Evolutionary conservation across 2,113 vertebrate species (phyloP), one percentile per base, ranked within the genome.

Genomic region (Triplophysa dalaica): DNA sequence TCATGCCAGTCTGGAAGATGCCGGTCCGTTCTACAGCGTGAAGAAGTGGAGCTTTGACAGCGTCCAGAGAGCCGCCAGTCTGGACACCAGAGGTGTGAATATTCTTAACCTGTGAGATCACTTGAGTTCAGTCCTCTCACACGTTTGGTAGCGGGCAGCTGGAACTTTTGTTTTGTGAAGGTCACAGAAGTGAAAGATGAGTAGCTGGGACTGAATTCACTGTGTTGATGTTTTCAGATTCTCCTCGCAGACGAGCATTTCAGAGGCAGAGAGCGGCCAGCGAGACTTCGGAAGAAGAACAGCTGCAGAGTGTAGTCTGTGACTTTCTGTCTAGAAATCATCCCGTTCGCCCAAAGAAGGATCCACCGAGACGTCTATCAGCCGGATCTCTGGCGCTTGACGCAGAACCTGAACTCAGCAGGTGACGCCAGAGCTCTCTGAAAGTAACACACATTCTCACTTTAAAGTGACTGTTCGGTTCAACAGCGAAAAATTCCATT

Each of bases 231-330:
- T 38, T 38, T 38, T 38, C 82, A 95, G 97, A 95, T 29, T 98
- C 97, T 2, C 97, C 97, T 0, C 96, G 95, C 83, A 91, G 96
- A 19, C 92, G 93, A 17, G 95, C 96, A 70, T 98, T 98, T 87
- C 97, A 97, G 89, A 93, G 97, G 22, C 97, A 99, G 91, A 91
- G 97, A 63, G 97, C 97, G 0, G 97, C 97, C 64, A 98, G 97
- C 3, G 97, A 98, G 90, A 98, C 95, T 88, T 95, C 94, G 70
- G 93, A 94, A 2, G 94, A 93, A 33, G 91, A 91, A 0, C 94
- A 93, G 7, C 82, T 90, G 90, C 92, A 62, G 90, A 10, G 10
- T 94, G 90, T 24, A 70, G 85, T 50, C 75, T 83, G 87, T 45
- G 89, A 91, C 14, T 56, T 93, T 90, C 88, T 85, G 79, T 56